These are phyloP conservation scores for Hydractinia symbiolongicarpus DNA, from an alignment of 30 jellyfish, hydroid and myxozoan genomes.

Conservation along the genomic window DNA sequence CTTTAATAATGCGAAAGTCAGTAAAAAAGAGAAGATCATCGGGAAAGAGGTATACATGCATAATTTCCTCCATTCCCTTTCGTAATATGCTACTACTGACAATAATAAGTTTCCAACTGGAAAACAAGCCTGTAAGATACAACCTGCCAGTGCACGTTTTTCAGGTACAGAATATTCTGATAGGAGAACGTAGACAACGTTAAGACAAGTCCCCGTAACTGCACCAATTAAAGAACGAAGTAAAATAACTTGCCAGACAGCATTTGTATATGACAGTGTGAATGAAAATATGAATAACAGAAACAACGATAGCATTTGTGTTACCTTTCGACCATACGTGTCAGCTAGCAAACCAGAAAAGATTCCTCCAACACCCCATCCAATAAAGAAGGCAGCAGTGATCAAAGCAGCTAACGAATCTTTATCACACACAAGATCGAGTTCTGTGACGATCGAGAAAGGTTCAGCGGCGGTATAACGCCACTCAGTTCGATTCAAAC, in stretches of 20 bases:
- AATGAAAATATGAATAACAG: neutral
- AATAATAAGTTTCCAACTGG: neutral
- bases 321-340: neutral
- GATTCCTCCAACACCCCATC: conserved; percentile 9
- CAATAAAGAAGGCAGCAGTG: conserved; percentile 20
- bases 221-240: conserved; percentile 15
- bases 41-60: neutral
- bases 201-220: neutral
- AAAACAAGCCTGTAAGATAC: neutral
- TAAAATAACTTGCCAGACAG: conserved; percentile 6
- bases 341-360: conserved; percentile 1
- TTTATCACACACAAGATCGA: conserved; percentile 15
- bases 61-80: conserved; percentile 2
- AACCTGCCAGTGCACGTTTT: neutral
- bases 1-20: neutral
- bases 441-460: neutral
- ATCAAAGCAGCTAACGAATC: neutral
- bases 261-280: neutral
- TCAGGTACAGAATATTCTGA: conserved; percentile 10
- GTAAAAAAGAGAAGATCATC: neutral
- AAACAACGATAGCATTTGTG: neutral
- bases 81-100: conserved; percentile 14
- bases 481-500: conserved; percentile 18
- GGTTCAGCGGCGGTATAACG: neutral
- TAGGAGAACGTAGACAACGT: neutral